phyloP scores from a whole-genome alignment of 2,113 vertebrate species.

The Epinephelus fuscoguttatus region DNA sequence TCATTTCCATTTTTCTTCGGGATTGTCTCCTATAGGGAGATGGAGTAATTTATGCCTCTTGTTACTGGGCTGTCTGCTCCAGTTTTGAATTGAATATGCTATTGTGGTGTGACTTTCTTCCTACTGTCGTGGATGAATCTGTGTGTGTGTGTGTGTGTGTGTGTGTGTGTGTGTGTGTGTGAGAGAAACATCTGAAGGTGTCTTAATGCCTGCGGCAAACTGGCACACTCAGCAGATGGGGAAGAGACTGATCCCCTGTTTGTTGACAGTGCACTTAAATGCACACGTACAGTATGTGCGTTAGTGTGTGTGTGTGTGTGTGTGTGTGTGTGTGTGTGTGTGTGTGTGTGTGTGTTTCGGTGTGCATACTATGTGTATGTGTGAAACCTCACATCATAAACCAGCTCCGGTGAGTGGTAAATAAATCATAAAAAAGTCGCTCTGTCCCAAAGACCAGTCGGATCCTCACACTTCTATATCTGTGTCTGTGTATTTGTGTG shows the following conservation, averaged over 20 bases:
- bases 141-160: slow-evolving; percentile 47
- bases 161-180: slow-evolving; percentile 43
- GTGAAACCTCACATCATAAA: slow-evolving; percentile 76
- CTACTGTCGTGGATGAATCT: not conserved
- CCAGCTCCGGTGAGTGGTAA: slow-evolving; percentile 81
- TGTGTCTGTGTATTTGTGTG: slow-evolving; percentile 4
- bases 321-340: slow-evolving; percentile 26
- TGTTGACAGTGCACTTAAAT: slow-evolving; percentile 90
- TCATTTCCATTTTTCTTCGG: slow-evolving; percentile 67
- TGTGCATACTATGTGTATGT: not conserved
- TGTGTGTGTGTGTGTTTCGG: slow-evolving; percentile 3
- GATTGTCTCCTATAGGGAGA: slow-evolving; percentile 56
- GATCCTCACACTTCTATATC: slow-evolving; percentile 43
- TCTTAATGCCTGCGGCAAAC: slow-evolving; percentile 83
- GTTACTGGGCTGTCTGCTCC: slow-evolving; percentile 69
- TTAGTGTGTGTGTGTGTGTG: not conserved
- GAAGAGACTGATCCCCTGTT: slow-evolving; percentile 85
- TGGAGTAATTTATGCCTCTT: slow-evolving; percentile 73
- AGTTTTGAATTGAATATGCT: slow-evolving; percentile 64
- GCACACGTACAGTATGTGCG: slow-evolving; percentile 40
- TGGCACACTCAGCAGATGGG: slow-evolving; percentile 83
- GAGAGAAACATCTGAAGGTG: slow-evolving; percentile 69
- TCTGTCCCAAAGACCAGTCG: slow-evolving; percentile 60
- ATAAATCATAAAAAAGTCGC: slow-evolving; percentile 87
- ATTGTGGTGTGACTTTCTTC: slow-evolving; percentile 60